A percentile compares a stretch with the other conserved stretches of the same genome.
Evolutionary conservation across 2,113 vertebrate genomes (phyloP).

Genomic region (Corythornis vintsioides): DNA sequence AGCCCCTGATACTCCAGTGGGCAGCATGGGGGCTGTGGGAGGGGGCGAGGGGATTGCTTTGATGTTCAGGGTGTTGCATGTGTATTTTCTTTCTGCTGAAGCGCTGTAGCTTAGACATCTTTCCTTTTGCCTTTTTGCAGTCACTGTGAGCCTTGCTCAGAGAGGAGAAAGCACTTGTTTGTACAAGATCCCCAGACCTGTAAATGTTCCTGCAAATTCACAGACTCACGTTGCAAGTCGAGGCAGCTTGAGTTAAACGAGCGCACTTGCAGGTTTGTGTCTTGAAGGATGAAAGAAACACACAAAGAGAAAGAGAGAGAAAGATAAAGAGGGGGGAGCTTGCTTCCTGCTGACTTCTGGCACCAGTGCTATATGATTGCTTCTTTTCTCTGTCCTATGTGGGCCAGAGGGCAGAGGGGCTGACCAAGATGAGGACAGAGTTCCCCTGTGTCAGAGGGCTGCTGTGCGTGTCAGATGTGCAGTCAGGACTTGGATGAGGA

Average conservation of each 20-base stretch:
- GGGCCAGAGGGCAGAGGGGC: constrained; percentile 38
- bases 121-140: constrained; percentile 92
- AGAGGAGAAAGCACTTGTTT: constrained; percentile 94
- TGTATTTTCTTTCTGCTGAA: constrained; percentile 82
- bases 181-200: constrained; percentile 95
- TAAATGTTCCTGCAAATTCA: constrained; percentile 99
- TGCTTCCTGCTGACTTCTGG: constrained; percentile 76
- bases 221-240: constrained; percentile 94
- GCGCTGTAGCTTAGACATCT: constrained; percentile 92
- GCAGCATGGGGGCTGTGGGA: constrained; percentile 60
- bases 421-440: constrained; percentile 3
- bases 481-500: constrained; percentile 24
- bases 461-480: constrained; percentile 43
- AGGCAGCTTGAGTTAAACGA: constrained; percentile 98
- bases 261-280: constrained; percentile 99
- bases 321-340: constrained; percentile 71
- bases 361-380: constrained; percentile 64
- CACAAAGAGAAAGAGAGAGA: constrained; percentile 67
- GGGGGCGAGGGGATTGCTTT: constrained; percentile 65
- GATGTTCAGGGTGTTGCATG: constrained; percentile 81
- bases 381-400: constrained; percentile 43
- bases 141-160: constrained; percentile 95
- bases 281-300: constrained; percentile 72
- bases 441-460: neutral
- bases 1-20: neutral